Evolutionary conservation across 2,888 invertebrate species (phyloP).

Genomic region (Junonia oenone): DNA sequence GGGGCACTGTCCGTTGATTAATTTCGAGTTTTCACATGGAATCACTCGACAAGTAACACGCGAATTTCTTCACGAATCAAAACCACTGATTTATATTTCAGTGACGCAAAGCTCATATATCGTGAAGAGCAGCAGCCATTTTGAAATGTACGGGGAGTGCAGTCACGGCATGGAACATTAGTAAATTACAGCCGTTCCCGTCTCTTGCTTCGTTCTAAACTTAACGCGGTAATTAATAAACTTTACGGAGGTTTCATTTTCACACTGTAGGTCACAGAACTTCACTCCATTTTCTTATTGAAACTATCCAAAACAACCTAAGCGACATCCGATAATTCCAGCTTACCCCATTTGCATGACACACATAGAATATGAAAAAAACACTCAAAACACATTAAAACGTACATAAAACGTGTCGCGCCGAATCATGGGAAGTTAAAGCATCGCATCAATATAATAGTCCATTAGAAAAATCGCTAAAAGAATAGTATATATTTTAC

Average conservation of each 20-base stretch:
- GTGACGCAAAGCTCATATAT: slow-evolving; percentile 81
- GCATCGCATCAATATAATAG: slow-evolving; percentile 75
- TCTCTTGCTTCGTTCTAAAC: slow-evolving; percentile 46
- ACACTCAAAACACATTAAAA: slow-evolving; percentile 77
- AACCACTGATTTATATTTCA: slow-evolving; percentile 77
- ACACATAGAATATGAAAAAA: slow-evolving; percentile 83
- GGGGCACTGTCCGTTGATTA: slow-evolving; percentile 52
- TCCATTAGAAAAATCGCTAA: slow-evolving; percentile 80
- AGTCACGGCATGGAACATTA: slow-evolving; percentile 80
- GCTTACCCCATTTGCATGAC: slow-evolving; percentile 87
- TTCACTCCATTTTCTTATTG: slow-evolving; percentile 71
- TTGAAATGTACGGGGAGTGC: slow-evolving; percentile 80
- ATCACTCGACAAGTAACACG: slow-evolving; percentile 62
- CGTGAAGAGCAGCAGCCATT: slow-evolving; percentile 81
- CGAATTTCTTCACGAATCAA: slow-evolving; percentile 60
- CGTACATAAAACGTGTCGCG: slow-evolving; percentile 72
- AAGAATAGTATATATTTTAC: slow-evolving; percentile 84
- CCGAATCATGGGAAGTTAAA: slow-evolving; percentile 70
- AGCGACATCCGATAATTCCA: slow-evolving; percentile 80
- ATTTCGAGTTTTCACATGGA: slow-evolving; percentile 60
- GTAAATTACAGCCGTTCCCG: slow-evolving; percentile 63
- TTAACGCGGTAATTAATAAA: slow-evolving; percentile 51
- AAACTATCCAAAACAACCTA: slow-evolving; percentile 80
- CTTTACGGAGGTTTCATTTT: slow-evolving; percentile 68
- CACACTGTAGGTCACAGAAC: slow-evolving; percentile 66